These are phyloP conservation scores for Myotis davidii DNA, from an alignment of 2,113 vertebrate species.

Conservation along the genomic window DNA sequence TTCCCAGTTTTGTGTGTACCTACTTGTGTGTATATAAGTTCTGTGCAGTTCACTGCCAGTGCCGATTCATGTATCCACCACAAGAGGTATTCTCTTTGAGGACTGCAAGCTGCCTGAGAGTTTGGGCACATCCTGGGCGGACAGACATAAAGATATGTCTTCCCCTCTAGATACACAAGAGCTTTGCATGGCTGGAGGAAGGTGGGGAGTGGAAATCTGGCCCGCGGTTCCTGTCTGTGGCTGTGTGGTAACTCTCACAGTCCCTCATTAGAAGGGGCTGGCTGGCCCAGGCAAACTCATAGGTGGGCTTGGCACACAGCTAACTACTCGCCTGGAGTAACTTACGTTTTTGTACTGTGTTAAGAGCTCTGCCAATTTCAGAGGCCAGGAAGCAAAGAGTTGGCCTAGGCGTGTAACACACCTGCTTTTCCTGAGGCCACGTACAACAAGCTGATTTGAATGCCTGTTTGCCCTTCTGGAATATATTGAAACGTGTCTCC, in stretches of 20 bases:
- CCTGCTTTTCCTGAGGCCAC: conserved; percentile 69
- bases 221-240: background rate
- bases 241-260: conserved; percentile 14
- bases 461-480: conserved; percentile 26
- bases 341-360: conserved; percentile 36
- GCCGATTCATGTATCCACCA: background rate
- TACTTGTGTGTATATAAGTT: background rate
- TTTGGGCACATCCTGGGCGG: background rate
- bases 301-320: conserved; percentile 72
- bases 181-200: background rate
- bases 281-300: conserved; percentile 9
- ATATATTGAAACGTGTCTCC: background rate
- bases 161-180: background rate
- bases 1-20: background rate
- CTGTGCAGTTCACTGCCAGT: background rate
- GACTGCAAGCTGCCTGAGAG: background rate
- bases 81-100: background rate
- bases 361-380: conserved; percentile 66
- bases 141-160: background rate
- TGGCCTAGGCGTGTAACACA: conserved; percentile 31
- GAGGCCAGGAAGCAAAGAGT: conserved; percentile 59
- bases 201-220: conserved; percentile 32
- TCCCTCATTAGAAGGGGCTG: conserved; percentile 59
- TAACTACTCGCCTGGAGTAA: conserved; percentile 68
- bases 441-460: conserved; percentile 14